phyloP scores from a whole-genome alignment of 1,140 invertebrate genomes.

The Ceratina japonica region DNA sequence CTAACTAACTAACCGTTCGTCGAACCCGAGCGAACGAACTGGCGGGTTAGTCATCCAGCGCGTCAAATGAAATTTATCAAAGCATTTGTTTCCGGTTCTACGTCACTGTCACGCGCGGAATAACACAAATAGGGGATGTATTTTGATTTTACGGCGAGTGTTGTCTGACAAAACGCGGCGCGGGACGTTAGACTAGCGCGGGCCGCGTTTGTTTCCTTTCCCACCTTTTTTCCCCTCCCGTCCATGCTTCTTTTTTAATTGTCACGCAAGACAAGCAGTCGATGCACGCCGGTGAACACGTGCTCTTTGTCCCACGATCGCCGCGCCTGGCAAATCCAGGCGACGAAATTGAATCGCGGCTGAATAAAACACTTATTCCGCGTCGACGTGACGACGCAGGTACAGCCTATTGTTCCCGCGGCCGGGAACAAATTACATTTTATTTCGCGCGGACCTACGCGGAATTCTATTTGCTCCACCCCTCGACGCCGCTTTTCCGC shows the following conservation, averaged over 20 bases:
- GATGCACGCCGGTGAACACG: not conserved
- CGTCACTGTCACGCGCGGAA: not conserved
- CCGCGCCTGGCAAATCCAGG: not conserved
- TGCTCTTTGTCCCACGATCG: slow-evolving; percentile 35
- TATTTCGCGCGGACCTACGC: slow-evolving; percentile 20
- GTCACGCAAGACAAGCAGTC: slow-evolving; percentile 39
- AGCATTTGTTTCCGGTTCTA: not conserved
- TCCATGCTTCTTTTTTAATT: slow-evolving; percentile 32
- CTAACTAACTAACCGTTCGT: no score
- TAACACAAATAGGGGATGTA: not conserved
- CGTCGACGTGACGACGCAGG: not conserved
- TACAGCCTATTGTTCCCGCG: slow-evolving; percentile 9
- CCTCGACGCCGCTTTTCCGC: not conserved
- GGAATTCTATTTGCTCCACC: not conserved
- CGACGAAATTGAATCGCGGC: slow-evolving; percentile 44
- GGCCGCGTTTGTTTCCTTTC: no score
- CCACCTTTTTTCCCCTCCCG: not conserved
- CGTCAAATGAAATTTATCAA: not conserved
- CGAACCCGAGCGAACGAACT: no score
- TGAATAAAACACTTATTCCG: slow-evolving; percentile 34
- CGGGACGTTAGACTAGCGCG: not conserved
- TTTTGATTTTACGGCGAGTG: slow-evolving; percentile 10
- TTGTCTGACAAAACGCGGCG: slow-evolving; percentile 18
- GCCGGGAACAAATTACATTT: slow-evolving; percentile 36
- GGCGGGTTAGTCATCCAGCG: no score